These are phyloP conservation scores for Tyria jacobaeae DNA, from an alignment of 2,888 invertebrate species.

Conservation along the genomic window DNA sequence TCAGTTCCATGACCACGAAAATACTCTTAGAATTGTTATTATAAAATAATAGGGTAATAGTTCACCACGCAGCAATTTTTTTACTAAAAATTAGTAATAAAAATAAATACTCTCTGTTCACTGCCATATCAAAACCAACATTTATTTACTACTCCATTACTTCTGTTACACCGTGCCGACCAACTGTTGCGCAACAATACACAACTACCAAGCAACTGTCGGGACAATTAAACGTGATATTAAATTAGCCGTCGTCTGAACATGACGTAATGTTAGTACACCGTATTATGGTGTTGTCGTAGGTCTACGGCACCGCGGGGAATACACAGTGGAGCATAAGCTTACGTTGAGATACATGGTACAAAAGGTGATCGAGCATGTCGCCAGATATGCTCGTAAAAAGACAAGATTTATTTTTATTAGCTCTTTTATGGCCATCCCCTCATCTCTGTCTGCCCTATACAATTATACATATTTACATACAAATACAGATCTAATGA, in stretches of 20 bases:
- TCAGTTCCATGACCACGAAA: no score
- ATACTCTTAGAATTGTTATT: no score
- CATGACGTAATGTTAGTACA: constrained; percentile 50
- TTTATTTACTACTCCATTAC: constrained; percentile 1
- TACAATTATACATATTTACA: background rate
- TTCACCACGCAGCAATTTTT: no score
- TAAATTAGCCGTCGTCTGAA: constrained; percentile 49
- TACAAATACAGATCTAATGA: no score
- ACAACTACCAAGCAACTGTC: constrained; percentile 15
- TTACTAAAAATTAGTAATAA: no score
- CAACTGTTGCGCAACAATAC: constrained; percentile 12
- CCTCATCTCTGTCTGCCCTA: no score
- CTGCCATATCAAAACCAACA: background rate
- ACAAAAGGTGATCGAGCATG: constrained; percentile 2
- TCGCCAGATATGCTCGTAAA: constrained; percentile 1
- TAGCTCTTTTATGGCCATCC: no score
- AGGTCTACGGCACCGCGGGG: constrained; percentile 51
- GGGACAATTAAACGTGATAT: constrained; percentile 47
- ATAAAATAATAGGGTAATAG: no score
- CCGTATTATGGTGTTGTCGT: constrained; percentile 44
- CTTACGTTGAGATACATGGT: constrained; percentile 19
- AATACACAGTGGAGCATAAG: constrained; percentile 36
- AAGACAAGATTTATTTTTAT: no score
- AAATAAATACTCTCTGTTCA: no score
- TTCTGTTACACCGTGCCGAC: background rate